Base-by-base conservation (phyloP, 1,140 invertebrate species). In the Anastrepha ludens region DNA sequence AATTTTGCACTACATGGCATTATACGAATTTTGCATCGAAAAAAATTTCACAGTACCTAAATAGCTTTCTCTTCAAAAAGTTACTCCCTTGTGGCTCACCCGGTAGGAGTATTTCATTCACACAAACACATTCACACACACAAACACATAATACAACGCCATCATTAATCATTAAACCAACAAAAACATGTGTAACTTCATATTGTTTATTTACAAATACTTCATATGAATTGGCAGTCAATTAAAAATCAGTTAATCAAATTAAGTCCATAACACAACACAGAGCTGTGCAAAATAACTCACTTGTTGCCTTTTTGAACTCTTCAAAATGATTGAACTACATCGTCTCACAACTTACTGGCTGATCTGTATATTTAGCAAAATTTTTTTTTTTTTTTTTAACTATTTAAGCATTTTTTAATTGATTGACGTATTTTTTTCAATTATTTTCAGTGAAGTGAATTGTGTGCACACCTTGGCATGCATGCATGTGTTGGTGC, bases 201-300 rank as follows among this genome's bases (percentile, higher is more conserved):
- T 81, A 58, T 13, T 81, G 74, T 81, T 81, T 81, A 20, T 81
- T 81, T 55, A 55, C 74, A 81, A 81, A 41, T 29, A 20, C 17
- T 81, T 81, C n/a, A 74, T 41, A 9, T 15, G 15, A 29, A 74
- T 74, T 74, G 67, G 41, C 74, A 81, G 74, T 81, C 74, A 81
- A 81, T 81, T 81, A 81, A 81, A 81, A 81, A 55, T 81, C 74
- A 81, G 44, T 81, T 81, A 81, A 81, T 81, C 74, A 81, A 55
- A 81, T 81, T 81, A 81, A 81, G 74, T 55, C 74, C 44, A 81
- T 81, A 41, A n/a, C 47, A 55, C 15, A 81, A 50, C 74, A 81
- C 17, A 81, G 47, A 17, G 44, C 17, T n/a, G 41, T 47, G 6
- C 13, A 74, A 17, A 81, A 55, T 81, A 50, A 50, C 11, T 50